Evolutionary conservation across 2,888 invertebrate genomes (phyloP).

Genomic region (Cyclophora albipunctata): DNA sequence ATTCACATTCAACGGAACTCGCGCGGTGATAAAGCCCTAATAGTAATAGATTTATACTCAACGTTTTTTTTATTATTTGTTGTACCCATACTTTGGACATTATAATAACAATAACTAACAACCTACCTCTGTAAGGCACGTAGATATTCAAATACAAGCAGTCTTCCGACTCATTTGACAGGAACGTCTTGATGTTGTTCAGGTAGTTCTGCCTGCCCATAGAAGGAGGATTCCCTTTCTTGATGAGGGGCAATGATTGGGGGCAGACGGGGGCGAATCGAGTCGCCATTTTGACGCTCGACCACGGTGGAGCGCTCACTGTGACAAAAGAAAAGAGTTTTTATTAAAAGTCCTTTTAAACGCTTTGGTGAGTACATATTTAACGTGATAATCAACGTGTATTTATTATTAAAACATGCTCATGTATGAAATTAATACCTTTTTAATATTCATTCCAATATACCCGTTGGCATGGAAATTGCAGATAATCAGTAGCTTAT

Average conservation of each 20-base stretch:
- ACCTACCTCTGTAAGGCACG: constrained; percentile 88
- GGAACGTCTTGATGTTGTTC: constrained; percentile 81
- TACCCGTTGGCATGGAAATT: too few relatives aligned
- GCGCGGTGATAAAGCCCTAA: too few relatives aligned
- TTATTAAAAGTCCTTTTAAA: constrained; percentile 1
- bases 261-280: constrained; percentile 90
- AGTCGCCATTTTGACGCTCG: constrained; percentile 80
- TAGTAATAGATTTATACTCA: too few relatives aligned
- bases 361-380: neutral
- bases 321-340: constrained; percentile 29
- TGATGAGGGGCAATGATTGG: constrained; percentile 83
- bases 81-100: too few relatives aligned
- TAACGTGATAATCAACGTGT: too few relatives aligned
- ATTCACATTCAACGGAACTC: too few relatives aligned
- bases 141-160: constrained; percentile 95
- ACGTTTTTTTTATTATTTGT: too few relatives aligned
- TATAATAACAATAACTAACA: neutral
- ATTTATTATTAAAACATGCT: too few relatives aligned
- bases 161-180: constrained; percentile 85
- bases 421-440: too few relatives aligned
- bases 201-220: constrained; percentile 82
- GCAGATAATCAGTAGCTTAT: too few relatives aligned
- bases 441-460: too few relatives aligned
- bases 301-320: constrained; percentile 88
- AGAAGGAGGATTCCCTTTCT: constrained; percentile 76